Evolutionary conservation across 2,888 invertebrate genomes (phyloP), one percentile per base, ranked within the genome.

Genomic region (Tromatobia lineatoria): DNA sequence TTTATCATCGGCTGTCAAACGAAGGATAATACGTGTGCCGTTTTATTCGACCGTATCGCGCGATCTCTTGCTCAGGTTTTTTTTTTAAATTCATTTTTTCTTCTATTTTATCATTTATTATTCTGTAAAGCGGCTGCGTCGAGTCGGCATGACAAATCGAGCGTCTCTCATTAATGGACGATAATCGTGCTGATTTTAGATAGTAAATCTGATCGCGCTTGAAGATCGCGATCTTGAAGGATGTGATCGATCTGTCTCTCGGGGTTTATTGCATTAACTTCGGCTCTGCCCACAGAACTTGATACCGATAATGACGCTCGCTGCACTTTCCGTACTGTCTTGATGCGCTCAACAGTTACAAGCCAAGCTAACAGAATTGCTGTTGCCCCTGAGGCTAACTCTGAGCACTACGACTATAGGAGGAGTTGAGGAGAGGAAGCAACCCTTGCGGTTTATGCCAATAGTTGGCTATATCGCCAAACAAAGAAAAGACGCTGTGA

Each of bases 401-500:
- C n/a, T 10, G n/a, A 8, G 87, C 6, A 87, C 70, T 85, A 75
- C 71, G 83, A 71, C 81, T 38, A 57, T 59, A 20, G 25, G 50
- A 23, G 66, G 18, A 18, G 50, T 66, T 34, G 61, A n/a, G 80
- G 34, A 25, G 50, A 42, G 34, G 75, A 25, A 67, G 59, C 34
- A 66, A 64, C 78, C 80, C 77, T 78, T 82, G 66, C 66, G 81
- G 74, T 42, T 64, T 78, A 38, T 71, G 70, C 54, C 67, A 54
- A 52, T 64, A 69, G 34, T 18, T 38, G 54, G 50, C 66, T 71
- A 70, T 34, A 54, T 67, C 57, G 47, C 61, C 70, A 69, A 80
- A 84, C 81, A 84, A 84, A 81, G 84, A 81, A 78, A 81, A 73
- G 71, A 83, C 83, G 76, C 67, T 80, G 45, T 54, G 61, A 52